Base-by-base conservation (phyloP, 2,888 invertebrate species). In the Chrysodeixis includens region DNA sequence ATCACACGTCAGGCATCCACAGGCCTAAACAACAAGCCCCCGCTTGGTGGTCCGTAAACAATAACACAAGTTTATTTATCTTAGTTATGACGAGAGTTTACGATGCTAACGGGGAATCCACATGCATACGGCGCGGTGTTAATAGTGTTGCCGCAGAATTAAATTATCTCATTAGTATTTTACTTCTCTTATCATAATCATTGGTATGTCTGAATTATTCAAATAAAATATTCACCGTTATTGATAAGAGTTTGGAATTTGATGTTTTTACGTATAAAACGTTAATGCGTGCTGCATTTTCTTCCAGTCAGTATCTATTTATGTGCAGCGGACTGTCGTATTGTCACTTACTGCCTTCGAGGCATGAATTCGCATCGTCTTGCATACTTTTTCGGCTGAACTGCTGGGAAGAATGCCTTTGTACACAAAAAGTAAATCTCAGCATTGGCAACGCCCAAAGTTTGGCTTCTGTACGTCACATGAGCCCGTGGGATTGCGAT, bases 401-500 rank as follows among this genome's bases (percentile, higher is more conserved):
- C 80, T 86, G 84, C 86, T 89, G 87, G 71, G 85, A 90, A 88
- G 86, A 92, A 91, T 89, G 86, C 79, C 62, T 78, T 85, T 79
- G 75, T 72, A 67, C 64, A 85, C 86, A 90, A 92, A 90, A 92
- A 90, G 80, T 86, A 86, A 92, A 91, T 92, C 89, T 81, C 81
- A 70, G 86, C 82, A 65, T 66, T 73, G 71, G 86, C 83, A 86
- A 86, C 91, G 92, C 91, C 93, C 90, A 86, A 40, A 83, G 81
- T 81, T 83, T 88, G 90, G 92, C 92, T 92, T 91, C 92, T 88
- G 92, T 87, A 77, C 83, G 93, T 89, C 86, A 93, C 87, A 86
- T 82, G 93, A 94, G 89, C 92, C 92, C 93, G 93, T 94, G 94
- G 90, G 93, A 94, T 87, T 86, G 74, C 76, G 86, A 91, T 92